Base-by-base conservation (phyloP, 2,888 invertebrate species). In the Caenorhabditis sp. region DNA sequence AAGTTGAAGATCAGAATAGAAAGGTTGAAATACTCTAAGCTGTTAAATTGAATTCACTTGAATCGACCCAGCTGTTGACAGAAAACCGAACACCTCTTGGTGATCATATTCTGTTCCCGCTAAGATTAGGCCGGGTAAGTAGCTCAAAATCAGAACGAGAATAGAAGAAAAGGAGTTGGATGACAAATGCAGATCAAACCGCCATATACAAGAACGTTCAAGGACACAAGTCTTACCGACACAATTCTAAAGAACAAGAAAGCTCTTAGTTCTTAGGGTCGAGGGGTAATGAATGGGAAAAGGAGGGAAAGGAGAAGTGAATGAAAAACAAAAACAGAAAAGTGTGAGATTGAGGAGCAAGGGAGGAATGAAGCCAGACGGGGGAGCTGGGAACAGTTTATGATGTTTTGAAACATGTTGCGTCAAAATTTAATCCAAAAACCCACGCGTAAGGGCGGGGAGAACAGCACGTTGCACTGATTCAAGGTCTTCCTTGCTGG, bases 401-500 rank as follows among this genome's bases (percentile, higher is more conserved):
- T 56, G 35, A 26, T 50, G 56, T 64, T 56, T 72, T 40, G 40
- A 28, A 20, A 56, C 37, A 26, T 2, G 2, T 55, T 28, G 1
- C 47, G 47, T 47, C 47, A 47, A n/a, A 40, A 47, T 47, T 71
- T 71, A 71, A 71, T 71, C 62, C 70, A 55, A n/a, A 28, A 55
- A 55, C 55, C 55, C 47, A 47, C 47, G 47, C 47, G n/a, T 47
- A 3, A 2, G 3, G 18, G 47, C 1, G 18, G 47, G 47, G 9
- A 18, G 18, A 32, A 56, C 53, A 26, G 47, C 55, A 62, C 64
- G 58, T 72, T 64, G 56, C 64, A 62, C 28, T 20, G 32, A 20
- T 50, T 28, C 44, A 58, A 22, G 50, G 72, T 64, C 64, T 22
- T 18, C 56, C n/a, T n/a, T n/a, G 24, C 37, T 61, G 56, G 53